Percentiles rank a stretch among this genome's conserved stretches.
phyloP scores from a whole-genome alignment of 2,888 invertebrate species.

The Proisotoma minuta region DNA sequence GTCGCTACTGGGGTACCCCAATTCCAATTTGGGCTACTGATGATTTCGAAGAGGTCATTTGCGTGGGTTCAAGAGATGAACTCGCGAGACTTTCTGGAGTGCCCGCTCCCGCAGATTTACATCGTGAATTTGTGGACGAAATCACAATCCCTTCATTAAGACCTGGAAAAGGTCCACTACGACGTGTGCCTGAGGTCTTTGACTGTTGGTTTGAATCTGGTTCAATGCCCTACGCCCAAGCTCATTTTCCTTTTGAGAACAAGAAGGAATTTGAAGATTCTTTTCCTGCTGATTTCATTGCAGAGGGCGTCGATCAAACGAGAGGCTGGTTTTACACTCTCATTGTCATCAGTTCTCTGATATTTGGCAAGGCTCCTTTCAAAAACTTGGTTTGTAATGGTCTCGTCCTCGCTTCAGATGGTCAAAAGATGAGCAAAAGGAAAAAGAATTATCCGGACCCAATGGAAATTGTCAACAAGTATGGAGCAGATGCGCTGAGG shows the following conservation, averaged over 20 bases:
- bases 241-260: constrained; percentile 93
- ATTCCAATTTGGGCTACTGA: constrained; percentile 95
- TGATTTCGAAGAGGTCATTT: constrained; percentile 86
- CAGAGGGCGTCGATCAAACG: constrained; percentile 98
- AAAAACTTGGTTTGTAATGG: constrained; percentile 97
- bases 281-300: constrained; percentile 98
- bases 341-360: constrained; percentile 90
- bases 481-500: constrained; percentile 93
- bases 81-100: constrained; percentile 75
- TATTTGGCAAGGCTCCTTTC: constrained; percentile 94
- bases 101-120: constrained; percentile 75
- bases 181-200: constrained; percentile 87
- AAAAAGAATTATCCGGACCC: constrained; percentile 99
- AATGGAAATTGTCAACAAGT: constrained; percentile 75
- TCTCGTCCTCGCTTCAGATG: constrained; percentile 90
- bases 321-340: constrained; percentile 98
- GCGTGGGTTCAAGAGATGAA: constrained; percentile 89
- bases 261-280: constrained; percentile 74
- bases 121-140: constrained; percentile 88
- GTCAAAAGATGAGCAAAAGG: constrained; percentile 98
- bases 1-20: constrained; percentile 99
- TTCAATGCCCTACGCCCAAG: constrained; percentile 97
- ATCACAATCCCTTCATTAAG: constrained; percentile 85
- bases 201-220: constrained; percentile 99
- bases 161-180: constrained; percentile 76